Evolutionary conservation across 1,140 invertebrate genomes (phyloP).

Genomic region (Pogonognathellus flavescens): DNA sequence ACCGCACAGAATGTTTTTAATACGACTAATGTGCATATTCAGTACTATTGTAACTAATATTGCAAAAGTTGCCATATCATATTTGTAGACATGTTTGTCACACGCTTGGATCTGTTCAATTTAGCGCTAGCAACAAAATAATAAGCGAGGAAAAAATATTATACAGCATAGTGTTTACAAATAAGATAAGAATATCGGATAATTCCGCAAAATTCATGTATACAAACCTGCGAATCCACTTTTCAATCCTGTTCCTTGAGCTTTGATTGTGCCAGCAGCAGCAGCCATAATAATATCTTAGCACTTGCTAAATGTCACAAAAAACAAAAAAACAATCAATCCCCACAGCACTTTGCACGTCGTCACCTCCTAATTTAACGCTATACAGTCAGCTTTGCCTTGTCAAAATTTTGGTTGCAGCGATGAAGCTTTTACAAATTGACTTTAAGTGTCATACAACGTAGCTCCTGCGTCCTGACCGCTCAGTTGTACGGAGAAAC

Average conservation of each 20-base stretch:
- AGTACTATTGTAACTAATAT: too few relatives aligned
- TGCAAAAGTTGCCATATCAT: too few relatives aligned
- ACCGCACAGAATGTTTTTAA: too few relatives aligned
- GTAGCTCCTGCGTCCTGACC: background rate
- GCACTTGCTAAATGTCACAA: background rate
- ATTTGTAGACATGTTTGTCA: too few relatives aligned
- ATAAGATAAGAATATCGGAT: too few relatives aligned
- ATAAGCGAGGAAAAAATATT: too few relatives aligned
- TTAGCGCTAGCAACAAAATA: too few relatives aligned
- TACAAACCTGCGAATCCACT: conserved; percentile 61
- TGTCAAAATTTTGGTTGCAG: conserved; percentile 7
- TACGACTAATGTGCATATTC: too few relatives aligned
- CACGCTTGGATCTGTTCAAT: too few relatives aligned
- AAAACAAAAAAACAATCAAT: conserved; percentile 16
- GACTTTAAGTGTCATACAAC: background rate
- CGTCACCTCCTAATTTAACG: conserved; percentile 18
- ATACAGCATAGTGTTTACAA: too few relatives aligned
- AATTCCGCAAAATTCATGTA: too few relatives aligned
- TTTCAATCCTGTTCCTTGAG: conserved; percentile 53
- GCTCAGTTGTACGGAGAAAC: conserved; percentile 17
- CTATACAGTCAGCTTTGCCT: conserved; percentile 17
- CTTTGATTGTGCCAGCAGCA: conserved; percentile 56
- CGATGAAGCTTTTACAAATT: conserved; percentile 17
- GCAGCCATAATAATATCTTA: conserved; percentile 36
- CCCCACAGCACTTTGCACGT: conserved; percentile 2